These are phyloP conservation scores for Andricus quercusramuli DNA, from an alignment of 2,888 invertebrate genomes.

Conservation along the genomic window DNA sequence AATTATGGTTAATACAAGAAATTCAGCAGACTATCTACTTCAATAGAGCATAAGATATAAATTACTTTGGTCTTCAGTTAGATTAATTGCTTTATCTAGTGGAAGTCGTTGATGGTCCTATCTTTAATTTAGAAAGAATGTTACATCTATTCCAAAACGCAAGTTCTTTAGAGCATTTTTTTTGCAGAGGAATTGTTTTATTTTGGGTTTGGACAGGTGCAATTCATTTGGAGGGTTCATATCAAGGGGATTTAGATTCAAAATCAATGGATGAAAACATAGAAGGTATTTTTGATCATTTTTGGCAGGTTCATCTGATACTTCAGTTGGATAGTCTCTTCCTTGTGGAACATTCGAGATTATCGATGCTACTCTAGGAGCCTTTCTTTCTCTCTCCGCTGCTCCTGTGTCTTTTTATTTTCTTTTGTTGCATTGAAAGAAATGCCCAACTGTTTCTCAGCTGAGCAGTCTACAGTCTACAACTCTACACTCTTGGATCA, in stretches of 20 bases:
- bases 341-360: slow-evolving; percentile 61
- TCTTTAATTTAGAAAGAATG: neutral
- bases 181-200: too few relatives aligned
- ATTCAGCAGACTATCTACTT: too few relatives aligned
- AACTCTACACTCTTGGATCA: too few relatives aligned
- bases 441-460: neutral
- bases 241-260: too few relatives aligned
- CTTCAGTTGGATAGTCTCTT: neutral
- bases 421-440: slow-evolving; percentile 1
- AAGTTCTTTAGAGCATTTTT: too few relatives aligned
- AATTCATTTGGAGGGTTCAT: too few relatives aligned
- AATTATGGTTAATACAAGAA: too few relatives aligned
- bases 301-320: neutral
- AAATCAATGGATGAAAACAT: too few relatives aligned
- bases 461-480: neutral
- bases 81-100: neutral
- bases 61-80: neutral
- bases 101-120: neutral
- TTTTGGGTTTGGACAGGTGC: too few relatives aligned
- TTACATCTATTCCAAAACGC: neutral
- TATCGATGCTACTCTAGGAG: slow-evolving; percentile 44
- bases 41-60: too few relatives aligned
- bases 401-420: slow-evolving; percentile 41
- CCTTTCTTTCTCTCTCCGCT: slow-evolving; percentile 34
- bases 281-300: neutral